phyloP scores from a whole-genome alignment of 2,797 vertebrate species.

The Naso thynnoides region DNA sequence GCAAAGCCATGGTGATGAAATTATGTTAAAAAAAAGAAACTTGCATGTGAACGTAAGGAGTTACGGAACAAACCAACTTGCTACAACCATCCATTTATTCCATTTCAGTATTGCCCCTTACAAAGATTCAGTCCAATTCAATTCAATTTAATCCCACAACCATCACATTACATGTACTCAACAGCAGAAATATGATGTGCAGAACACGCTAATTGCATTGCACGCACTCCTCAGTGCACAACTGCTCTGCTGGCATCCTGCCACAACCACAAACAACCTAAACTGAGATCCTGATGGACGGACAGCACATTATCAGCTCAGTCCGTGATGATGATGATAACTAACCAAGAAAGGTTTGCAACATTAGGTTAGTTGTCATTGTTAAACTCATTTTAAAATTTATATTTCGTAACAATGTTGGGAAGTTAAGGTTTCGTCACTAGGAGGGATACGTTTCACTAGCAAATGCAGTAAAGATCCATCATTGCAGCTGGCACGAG shows the following conservation, averaged over 20 bases:
- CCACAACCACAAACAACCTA: constrained; percentile 35
- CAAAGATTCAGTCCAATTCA: not conserved
- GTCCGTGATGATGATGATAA: too few relatives aligned
- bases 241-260: not conserved
- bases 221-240: constrained; percentile 6
- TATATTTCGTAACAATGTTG: too few relatives aligned
- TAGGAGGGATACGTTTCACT: too few relatives aligned
- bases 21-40: constrained; percentile 40
- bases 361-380: too few relatives aligned
- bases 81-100: not conserved
- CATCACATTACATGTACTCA: not conserved
- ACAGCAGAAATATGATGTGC: constrained; percentile 8
- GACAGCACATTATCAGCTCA: not conserved
- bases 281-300: constrained; percentile 11
- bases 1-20: constrained; percentile 56
- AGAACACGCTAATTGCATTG: constrained; percentile 15
- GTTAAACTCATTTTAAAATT: too few relatives aligned
- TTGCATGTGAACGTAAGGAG: constrained; percentile 42
- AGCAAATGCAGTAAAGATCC: too few relatives aligned
- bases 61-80: constrained; percentile 1
- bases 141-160: not conserved
- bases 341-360: too few relatives aligned
- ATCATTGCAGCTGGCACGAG: constrained; percentile 9
- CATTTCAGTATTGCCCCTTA: not conserved
- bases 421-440: too few relatives aligned